Conservation (phyloP, 1,140 invertebrate species). For the Ridgeia piscesae region DNA sequence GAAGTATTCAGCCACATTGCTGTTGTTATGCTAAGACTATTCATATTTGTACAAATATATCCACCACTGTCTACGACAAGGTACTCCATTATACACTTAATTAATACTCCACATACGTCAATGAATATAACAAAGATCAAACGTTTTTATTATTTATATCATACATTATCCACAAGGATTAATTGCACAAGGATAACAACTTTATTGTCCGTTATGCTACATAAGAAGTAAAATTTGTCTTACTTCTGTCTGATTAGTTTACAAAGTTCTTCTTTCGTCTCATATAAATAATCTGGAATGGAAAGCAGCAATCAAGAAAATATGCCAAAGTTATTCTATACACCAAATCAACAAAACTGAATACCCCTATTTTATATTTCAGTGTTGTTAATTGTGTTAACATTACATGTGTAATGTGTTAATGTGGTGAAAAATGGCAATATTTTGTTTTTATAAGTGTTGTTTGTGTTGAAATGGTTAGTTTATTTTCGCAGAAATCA, state of each 20-base stretch:
- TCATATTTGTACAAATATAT: too few relatives aligned
- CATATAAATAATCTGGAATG: neutral
- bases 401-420: neutral
- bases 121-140: too few relatives aligned
- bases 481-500: neutral
- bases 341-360: neutral
- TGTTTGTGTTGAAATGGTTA: neutral
- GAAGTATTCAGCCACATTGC: too few relatives aligned
- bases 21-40: too few relatives aligned
- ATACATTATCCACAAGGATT: too few relatives aligned
- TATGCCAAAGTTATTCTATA: neutral
- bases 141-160: too few relatives aligned
- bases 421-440: neutral
- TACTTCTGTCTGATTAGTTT: neutral
- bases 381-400: neutral
- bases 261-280: neutral
- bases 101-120: too few relatives aligned
- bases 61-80: too few relatives aligned
- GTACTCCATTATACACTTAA: too few relatives aligned
- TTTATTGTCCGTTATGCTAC: neutral
- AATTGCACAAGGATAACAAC: too few relatives aligned
- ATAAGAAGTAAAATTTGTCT: neutral
- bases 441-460: neutral
- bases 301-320: neutral
- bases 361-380: neutral